Base-by-base conservation (phyloP, 2,797 vertebrate genomes). In the Naso thynnoides region DNA sequence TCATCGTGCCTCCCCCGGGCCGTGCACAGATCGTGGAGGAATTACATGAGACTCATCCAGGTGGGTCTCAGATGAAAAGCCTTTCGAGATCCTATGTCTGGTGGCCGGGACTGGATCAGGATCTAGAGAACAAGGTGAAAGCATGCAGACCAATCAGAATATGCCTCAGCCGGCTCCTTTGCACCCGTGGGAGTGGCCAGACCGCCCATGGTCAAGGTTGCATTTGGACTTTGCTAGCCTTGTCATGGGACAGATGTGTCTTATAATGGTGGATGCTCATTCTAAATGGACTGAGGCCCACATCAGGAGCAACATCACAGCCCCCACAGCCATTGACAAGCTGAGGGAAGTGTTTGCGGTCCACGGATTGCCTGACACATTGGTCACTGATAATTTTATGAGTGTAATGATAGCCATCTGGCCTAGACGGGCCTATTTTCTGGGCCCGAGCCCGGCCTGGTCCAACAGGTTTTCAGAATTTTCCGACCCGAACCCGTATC, bases 361-460 rank as follows among this genome's bases (percentile, higher is more conserved):
- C 0, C 29, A 69, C 1, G 24, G 45, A 0, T 27, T 77, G 8
- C 61, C 60, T 8, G 55, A 71, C 8, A 13, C 0, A 2, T 1
- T 55, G 11, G 57, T 62, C 24, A 64, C 42, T 1, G 79, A 77
- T 29, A 78, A 74, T 73, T n/a, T n/a, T n/a, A n/a, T n/a, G n/a
- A n/a, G n/a, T n/a, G n/a, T n/a, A n/a, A n/a, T n/a, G n/a, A n/a
- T n/a, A n/a, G n/a, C n/a, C n/a, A n/a, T n/a, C n/a, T n/a, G n/a
- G n/a, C n/a, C n/a, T n/a, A n/a, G n/a, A n/a, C n/a, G n/a, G n/a
- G n/a, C n/a, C n/a, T n/a, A n/a, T n/a, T n/a, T n/a, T n/a, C n/a
- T n/a, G n/a, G n/a, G n/a, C n/a, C n/a, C n/a, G n/a, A n/a, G n/a
- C n/a, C n/a, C n/a, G n/a, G n/a, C n/a, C n/a, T n/a, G n/a, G n/a